Evolutionary conservation across 2,797 vertebrate species (phyloP).

Genomic region (Chrosomus eos): DNA sequence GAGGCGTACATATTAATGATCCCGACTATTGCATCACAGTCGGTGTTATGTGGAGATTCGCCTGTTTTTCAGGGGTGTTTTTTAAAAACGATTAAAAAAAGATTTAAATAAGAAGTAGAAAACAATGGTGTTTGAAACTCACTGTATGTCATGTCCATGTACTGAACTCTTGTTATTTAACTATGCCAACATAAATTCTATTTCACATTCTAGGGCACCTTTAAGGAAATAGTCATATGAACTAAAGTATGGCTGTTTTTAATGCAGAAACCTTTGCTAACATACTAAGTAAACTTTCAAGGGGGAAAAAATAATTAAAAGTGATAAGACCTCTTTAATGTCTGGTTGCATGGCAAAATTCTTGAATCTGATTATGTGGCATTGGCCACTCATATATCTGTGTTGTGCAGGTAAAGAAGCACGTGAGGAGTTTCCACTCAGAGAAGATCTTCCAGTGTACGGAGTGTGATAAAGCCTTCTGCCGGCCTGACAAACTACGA

Average conservation of each 20-base stretch:
- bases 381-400: not conserved
- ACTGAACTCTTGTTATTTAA: too few species aligned
- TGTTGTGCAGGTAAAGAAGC: slow-evolving; percentile 90
- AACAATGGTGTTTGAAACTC: too few species aligned
- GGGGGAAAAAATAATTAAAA: not conserved
- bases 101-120: too few species aligned
- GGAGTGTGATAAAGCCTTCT: slow-evolving; percentile 97
- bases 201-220: too few species aligned
- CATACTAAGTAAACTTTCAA: not conserved
- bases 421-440: slow-evolving; percentile 96
- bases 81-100: too few species aligned
- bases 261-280: not conserved
- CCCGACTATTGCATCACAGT: too few species aligned
- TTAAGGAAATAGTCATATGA: not conserved
- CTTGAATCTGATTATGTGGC: not conserved
- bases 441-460: slow-evolving; percentile 97
- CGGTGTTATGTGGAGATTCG: too few species aligned
- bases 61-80: too few species aligned
- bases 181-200: too few species aligned
- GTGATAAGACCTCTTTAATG: not conserved
- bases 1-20: too few species aligned
- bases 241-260: not conserved
- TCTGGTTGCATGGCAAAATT: not conserved
- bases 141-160: too few species aligned
- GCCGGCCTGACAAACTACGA: slow-evolving; percentile 94